These are phyloP conservation scores for Oreotragus oreotragus DNA, from an alignment of 2,113 vertebrate species.

Conservation along the genomic window DNA sequence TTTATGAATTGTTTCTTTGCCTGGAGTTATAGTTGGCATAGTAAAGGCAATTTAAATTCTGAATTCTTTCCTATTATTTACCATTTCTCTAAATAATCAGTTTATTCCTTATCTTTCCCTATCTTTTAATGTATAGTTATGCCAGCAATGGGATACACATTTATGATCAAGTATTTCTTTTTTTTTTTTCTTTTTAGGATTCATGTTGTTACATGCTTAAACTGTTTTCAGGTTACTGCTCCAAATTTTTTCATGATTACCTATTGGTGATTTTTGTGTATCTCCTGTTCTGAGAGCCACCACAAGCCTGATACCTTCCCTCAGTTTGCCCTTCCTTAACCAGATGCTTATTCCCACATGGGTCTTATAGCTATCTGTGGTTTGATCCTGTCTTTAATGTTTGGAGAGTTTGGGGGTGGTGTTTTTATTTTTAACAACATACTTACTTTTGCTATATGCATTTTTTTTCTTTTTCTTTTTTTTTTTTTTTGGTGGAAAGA, in stretches of 20 bases:
- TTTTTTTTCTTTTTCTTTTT: no score
- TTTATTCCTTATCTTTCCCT: neutral
- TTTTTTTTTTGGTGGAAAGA: neutral
- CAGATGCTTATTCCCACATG: neutral
- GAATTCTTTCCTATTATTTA: neutral
- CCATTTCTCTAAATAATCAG: neutral
- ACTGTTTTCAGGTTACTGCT: neutral
- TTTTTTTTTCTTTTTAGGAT: neutral
- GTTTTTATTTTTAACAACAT: neutral
- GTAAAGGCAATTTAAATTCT: neutral
- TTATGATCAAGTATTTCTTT: neutral
- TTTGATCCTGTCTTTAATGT: neutral
- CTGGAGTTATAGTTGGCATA: neutral
- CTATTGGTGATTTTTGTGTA: neutral
- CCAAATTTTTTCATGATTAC: neutral
- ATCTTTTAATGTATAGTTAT: neutral
- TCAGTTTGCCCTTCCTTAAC: no score
- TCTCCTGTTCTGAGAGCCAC: neutral
- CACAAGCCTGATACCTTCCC: neutral
- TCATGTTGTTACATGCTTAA: neutral
- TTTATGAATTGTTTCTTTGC: neutral
- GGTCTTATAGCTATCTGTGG: neutral
- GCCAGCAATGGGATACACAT: neutral
- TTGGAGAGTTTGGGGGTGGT: neutral
- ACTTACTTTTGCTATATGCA: neutral